These are phyloP conservation scores for Drosophila baimaii DNA, from an alignment of 1,140 invertebrate species.

Conservation along the genomic window DNA sequence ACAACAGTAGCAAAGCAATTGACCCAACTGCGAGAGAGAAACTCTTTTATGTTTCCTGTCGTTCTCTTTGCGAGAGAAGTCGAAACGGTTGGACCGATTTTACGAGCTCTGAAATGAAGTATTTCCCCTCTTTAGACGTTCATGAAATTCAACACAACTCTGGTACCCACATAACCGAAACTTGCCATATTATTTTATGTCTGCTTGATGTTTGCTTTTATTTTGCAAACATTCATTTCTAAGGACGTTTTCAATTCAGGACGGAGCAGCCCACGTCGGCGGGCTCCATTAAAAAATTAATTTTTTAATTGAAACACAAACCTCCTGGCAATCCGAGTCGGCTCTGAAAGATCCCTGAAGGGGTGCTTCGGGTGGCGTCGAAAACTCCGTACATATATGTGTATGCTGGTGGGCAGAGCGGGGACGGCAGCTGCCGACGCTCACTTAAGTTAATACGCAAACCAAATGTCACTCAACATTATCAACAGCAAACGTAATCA, in stretches of 20 bases:
- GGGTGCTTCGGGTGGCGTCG: conserved; percentile 10
- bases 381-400: conserved; percentile 12
- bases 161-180: not conserved
- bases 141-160: not conserved
- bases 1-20: too few species aligned
- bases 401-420: not conserved
- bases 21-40: too few species aligned
- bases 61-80: too few species aligned
- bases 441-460: conserved; percentile 81
- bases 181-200: conserved; percentile 2
- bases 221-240: conserved; percentile 58
- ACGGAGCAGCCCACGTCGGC: conserved; percentile 13
- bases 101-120: too few species aligned
- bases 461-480: conserved; percentile 81
- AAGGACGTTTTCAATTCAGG: conserved; percentile 43
- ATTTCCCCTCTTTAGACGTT: too few species aligned
- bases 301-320: conserved; percentile 77
- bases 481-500: conserved; percentile 80
- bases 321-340: conserved; percentile 62
- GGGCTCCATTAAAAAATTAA: conserved; percentile 69
- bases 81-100: too few species aligned
- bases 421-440: conserved; percentile 49
- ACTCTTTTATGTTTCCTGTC: too few species aligned
- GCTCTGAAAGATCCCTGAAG: conserved; percentile 19
- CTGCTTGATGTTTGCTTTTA: conserved; percentile 3